These are phyloP conservation scores for Ranitomeya variabilis DNA, from an alignment of 2,113 vertebrate genomes.

Conservation along the genomic window DNA sequence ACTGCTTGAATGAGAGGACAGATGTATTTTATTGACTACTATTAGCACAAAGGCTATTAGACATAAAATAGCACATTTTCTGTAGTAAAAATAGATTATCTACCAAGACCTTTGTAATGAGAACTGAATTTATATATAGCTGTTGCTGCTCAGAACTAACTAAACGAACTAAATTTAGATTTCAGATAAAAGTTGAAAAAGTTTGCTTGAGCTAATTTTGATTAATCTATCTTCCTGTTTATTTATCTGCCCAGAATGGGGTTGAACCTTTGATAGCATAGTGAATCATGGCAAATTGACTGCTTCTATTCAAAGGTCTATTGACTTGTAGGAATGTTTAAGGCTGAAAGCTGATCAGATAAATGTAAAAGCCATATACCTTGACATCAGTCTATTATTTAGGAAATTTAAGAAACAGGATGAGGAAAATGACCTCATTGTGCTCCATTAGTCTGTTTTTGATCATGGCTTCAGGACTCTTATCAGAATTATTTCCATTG, in stretches of 20 bases:
- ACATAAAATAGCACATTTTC: neutral
- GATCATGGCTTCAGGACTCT: conserved; percentile 30
- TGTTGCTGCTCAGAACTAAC: neutral
- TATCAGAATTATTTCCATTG: conserved; percentile 49
- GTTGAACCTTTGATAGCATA: conserved; percentile 24
- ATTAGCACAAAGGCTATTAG: neutral
- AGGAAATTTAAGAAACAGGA: conserved; percentile 51
- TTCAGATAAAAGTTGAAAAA: conserved; percentile 5
- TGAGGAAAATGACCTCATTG: conserved; percentile 54
- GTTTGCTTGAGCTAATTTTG: neutral
- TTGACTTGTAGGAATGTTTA: conserved; percentile 9
- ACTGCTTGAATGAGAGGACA: no score
- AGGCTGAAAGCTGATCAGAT: conserved; percentile 42
- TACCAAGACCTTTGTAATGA: neutral
- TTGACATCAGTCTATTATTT: conserved; percentile 29
- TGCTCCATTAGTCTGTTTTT: conserved; percentile 25
- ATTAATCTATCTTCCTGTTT: conserved; percentile 1
- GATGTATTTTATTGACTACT: neutral
- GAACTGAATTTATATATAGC: neutral
- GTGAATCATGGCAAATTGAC: conserved; percentile 39
- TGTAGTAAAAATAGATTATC: neutral
- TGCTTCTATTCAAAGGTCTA: conserved; percentile 40
- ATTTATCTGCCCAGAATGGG: conserved; percentile 10
- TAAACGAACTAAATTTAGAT: conserved; percentile 21
- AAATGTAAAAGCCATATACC: conserved; percentile 23